These are phyloP conservation scores for Pristionchus entomophagus DNA, from an alignment of 2,888 invertebrate genomes.

Conservation along the genomic window DNA sequence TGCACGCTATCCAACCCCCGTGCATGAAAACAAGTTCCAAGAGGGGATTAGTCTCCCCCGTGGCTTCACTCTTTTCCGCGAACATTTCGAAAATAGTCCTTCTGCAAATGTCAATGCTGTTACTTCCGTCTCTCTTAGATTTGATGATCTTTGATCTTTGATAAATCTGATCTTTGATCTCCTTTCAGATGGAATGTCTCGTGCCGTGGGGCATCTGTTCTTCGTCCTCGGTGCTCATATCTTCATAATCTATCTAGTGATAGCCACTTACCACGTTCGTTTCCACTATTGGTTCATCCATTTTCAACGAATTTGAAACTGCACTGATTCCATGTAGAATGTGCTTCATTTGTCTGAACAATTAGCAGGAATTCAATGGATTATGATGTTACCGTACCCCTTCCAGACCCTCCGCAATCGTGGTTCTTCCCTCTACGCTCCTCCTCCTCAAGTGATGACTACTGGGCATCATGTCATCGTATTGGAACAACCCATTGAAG, in stretches of 20 bases:
- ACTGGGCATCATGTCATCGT: conserved; percentile 60
- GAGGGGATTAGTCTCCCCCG: no score
- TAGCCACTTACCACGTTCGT: conserved; percentile 57
- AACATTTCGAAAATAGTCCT: no score
- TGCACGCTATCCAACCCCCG: no score
- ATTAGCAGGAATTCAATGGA: neutral
- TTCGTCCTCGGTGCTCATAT: conserved; percentile 57
- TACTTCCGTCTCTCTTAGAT: no score
- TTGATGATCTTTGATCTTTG: no score
- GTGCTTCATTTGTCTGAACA: neutral
- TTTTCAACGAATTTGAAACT: no score
- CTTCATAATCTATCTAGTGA: conserved; percentile 54
- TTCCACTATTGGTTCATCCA: no score
- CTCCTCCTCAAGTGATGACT: conserved; percentile 14
- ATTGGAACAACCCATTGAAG: conserved; percentile 65
- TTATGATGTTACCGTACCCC: neutral
- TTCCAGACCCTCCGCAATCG: conserved; percentile 32
- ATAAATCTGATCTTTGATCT: no score
- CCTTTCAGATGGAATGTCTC: neutral
- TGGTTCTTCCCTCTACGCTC: neutral
- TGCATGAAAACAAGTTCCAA: no score
- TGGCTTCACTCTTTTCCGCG: no score
- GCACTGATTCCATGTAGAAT: neutral
- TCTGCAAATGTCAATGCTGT: no score
- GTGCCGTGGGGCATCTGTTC: conserved; percentile 55